Conservation (phyloP, 2,888 invertebrate genomes). For the Sarcophaga carnaria region DNA sequence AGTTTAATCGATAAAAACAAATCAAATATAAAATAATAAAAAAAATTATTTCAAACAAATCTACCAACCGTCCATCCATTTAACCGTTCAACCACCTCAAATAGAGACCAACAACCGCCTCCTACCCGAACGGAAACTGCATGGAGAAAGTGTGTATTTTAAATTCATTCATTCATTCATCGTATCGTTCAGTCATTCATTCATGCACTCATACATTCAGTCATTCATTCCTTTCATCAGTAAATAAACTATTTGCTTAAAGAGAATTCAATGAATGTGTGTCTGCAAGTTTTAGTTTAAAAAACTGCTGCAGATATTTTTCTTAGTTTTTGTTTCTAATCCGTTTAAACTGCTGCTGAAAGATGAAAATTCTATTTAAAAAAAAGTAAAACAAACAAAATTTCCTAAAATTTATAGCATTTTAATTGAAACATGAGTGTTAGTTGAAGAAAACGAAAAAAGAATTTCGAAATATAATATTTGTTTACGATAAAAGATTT, state of each 20-base stretch:
- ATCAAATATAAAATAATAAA: not conserved
- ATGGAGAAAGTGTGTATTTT: not conserved
- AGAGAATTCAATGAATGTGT: not conserved
- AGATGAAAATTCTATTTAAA: constrained; percentile 48
- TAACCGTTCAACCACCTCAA: not conserved
- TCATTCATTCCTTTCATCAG: constrained; percentile 31
- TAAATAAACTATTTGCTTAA: constrained; percentile 31
- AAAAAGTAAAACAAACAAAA: constrained; percentile 24
- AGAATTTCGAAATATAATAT: too few species aligned
- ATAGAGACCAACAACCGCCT: not conserved
- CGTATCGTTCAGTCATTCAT: not conserved
- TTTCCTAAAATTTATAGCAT: constrained; percentile 26
- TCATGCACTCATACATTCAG: not conserved
- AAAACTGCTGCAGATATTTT: constrained; percentile 24
- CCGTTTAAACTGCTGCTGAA: constrained; percentile 28
- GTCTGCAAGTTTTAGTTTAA: not conserved
- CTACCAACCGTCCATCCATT: not conserved
- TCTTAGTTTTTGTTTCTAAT: constrained; percentile 12
- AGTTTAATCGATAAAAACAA: not conserved
- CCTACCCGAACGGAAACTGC: not conserved
- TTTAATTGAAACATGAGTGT: constrained; percentile 45
- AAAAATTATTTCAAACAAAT: not conserved
- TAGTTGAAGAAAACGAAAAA: constrained; percentile 11
- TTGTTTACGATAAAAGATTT: too few species aligned
- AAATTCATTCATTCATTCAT: not conserved